A percentile compares a stretch with the other conserved stretches of the same genome.
These are phyloP conservation scores for Gymnoscopelus braueri DNA, from an alignment of 2,797 vertebrate genomes.

Conservation along the genomic window DNA sequence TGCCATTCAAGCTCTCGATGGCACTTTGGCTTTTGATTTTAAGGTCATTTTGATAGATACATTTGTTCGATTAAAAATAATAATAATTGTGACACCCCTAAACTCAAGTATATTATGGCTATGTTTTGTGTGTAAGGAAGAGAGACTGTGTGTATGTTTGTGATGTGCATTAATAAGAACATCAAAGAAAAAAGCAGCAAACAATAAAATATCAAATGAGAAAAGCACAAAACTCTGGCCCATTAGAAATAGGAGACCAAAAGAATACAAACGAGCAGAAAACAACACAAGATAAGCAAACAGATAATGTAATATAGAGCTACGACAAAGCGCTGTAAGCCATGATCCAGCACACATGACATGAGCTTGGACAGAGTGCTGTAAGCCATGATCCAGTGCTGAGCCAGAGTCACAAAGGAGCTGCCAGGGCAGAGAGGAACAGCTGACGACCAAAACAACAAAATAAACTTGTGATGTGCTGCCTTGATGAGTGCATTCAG, in stretches of 20 bases:
- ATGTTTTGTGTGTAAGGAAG: slow-evolving; percentile 2
- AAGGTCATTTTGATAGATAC: too few species aligned
- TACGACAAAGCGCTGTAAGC: slow-evolving; percentile 26
- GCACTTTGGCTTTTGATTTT: too few species aligned
- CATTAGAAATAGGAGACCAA: slow-evolving; percentile 49
- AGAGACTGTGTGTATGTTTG: slow-evolving; percentile 27
- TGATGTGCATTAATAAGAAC: slow-evolving; percentile 44
- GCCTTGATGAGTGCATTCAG: neutral
- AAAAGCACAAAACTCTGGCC: slow-evolving; percentile 47
- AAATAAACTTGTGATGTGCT: slow-evolving; percentile 9
- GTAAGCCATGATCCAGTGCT: slow-evolving; percentile 52
- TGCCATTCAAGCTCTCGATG: too few species aligned
- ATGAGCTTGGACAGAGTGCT: neutral
- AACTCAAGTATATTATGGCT: too few species aligned
- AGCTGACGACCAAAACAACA: slow-evolving; percentile 30
- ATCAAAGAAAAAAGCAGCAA: slow-evolving; percentile 56
- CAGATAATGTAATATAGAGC: slow-evolving; percentile 24
- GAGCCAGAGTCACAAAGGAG: slow-evolving; percentile 46
- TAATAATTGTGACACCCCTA: too few species aligned
- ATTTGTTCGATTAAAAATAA: too few species aligned
- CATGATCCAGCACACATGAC: slow-evolving; percentile 9
- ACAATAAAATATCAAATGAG: slow-evolving; percentile 56
- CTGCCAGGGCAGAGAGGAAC: slow-evolving; percentile 41
- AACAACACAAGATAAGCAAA: neutral
- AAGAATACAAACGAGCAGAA: neutral